Conservation (phyloP, 2,888 invertebrate genomes). For the Mycalesis mineus region DNA sequence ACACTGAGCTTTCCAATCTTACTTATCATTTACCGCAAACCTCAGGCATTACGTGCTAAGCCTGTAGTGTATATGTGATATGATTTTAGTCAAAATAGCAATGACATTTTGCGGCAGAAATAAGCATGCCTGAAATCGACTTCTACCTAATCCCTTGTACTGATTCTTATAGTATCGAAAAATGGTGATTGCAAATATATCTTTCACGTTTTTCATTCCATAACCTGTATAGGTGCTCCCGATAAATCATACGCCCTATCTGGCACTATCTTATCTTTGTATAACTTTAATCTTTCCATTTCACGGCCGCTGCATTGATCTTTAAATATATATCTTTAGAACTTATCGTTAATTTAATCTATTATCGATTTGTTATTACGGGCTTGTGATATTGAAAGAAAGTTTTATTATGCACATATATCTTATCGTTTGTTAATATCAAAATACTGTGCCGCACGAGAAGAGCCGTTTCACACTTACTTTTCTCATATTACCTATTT, state of each 20-base stretch:
- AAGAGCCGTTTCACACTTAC: no score
- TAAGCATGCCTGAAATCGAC: no score
- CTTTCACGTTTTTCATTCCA: not conserved
- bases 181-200: no score
- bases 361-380: constrained; percentile 6
- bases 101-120: no score
- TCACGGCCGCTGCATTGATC: constrained; percentile 7
- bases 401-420: not conserved
- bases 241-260: constrained; percentile 2
- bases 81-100: no score
- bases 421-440: not conserved
- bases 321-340: not conserved
- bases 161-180: no score
- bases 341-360: not conserved
- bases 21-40: no score
- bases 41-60: no score
- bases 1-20: no score
- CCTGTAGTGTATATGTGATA: no score
- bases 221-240: not conserved
- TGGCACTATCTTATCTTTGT: constrained; percentile 12
- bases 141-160: no score
- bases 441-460: not conserved
- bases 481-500: no score
- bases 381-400: not conserved
- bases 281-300: constrained; percentile 4